A percentile compares a stretch with the other conserved stretches of the same genome.
These are phyloP conservation scores for Gephyroberyx darwinii DNA, from an alignment of 2,797 vertebrate species.

Conservation along the genomic window DNA sequence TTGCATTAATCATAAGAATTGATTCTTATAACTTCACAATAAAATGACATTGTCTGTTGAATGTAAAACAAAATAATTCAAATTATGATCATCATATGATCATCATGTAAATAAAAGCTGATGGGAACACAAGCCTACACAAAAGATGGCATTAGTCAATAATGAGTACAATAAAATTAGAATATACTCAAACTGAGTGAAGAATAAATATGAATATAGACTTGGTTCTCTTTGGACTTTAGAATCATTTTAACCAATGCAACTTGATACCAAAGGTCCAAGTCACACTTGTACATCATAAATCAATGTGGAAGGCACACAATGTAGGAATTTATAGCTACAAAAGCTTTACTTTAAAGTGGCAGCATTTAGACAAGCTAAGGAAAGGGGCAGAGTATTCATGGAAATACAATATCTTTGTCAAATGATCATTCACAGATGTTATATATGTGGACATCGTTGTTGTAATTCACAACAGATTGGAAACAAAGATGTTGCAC, in stretches of 20 bases:
- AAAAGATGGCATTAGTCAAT: background rate
- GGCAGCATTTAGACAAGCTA: slow-evolving; percentile 10
- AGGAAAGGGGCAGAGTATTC: slow-evolving; percentile 16
- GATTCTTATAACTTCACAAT: background rate
- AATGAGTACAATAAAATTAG: background rate
- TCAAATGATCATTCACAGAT: slow-evolving; percentile 14
- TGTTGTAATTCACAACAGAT: slow-evolving; percentile 22
- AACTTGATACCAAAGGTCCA: slow-evolving; percentile 14
- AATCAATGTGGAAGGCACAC: slow-evolving; percentile 61
- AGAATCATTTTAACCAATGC: background rate
- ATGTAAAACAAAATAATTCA: slow-evolving; percentile 9
- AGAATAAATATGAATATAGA: slow-evolving; percentile 3
- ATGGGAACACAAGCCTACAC: background rate
- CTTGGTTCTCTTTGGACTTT: slow-evolving; percentile 33
- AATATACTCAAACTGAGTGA: background rate
- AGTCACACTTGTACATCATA: slow-evolving; percentile 24
- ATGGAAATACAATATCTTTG: slow-evolving; percentile 6
- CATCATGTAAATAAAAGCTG: background rate
- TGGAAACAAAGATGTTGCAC: slow-evolving; percentile 1
- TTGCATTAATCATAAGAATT: slow-evolving; percentile 7
- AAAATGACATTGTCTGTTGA: background rate
- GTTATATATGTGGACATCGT: slow-evolving; percentile 18
- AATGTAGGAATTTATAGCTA: slow-evolving; percentile 25
- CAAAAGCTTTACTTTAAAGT: slow-evolving; percentile 46
- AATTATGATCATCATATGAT: background rate